Evolutionary conservation across 2,113 vertebrate species (phyloP).

Genomic region (Tragelaphus buxtoni): DNA sequence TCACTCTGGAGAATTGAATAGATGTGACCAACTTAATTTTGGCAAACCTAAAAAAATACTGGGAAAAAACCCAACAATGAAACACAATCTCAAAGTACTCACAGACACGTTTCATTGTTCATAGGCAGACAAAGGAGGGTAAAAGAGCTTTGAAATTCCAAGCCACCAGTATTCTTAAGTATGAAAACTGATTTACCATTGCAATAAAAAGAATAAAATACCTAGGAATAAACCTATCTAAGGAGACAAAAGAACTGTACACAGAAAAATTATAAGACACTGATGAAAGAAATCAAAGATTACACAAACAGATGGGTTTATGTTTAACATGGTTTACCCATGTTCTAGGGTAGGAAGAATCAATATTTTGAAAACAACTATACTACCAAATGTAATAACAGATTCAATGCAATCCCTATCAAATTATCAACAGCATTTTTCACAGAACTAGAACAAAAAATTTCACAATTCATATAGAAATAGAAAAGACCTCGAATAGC

Average conservation of each 20-base stretch:
- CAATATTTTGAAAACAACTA: neutral
- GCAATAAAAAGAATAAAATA: neutral
- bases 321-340: neutral
- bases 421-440: neutral
- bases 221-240: neutral
- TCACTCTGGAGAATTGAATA: neutral
- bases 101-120: slow-evolving; percentile 6
- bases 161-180: slow-evolving; percentile 23
- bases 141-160: slow-evolving; percentile 48
- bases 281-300: neutral
- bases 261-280: neutral
- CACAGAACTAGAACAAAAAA: neutral
- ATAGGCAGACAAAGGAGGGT: neutral
- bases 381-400: neutral
- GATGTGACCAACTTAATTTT: neutral
- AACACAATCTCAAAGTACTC: neutral
- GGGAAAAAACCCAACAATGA: neutral
- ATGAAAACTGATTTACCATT: slow-evolving; percentile 45
- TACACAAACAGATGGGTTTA: neutral
- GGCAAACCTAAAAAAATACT: neutral
- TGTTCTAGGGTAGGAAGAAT: neutral
- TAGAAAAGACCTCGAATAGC: neutral
- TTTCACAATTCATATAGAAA: neutral
- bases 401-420: neutral
- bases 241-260: neutral